These are phyloP conservation scores for Scytalopus superciliaris DNA, from an alignment of 2,113 vertebrate species.

Conservation along the genomic window DNA sequence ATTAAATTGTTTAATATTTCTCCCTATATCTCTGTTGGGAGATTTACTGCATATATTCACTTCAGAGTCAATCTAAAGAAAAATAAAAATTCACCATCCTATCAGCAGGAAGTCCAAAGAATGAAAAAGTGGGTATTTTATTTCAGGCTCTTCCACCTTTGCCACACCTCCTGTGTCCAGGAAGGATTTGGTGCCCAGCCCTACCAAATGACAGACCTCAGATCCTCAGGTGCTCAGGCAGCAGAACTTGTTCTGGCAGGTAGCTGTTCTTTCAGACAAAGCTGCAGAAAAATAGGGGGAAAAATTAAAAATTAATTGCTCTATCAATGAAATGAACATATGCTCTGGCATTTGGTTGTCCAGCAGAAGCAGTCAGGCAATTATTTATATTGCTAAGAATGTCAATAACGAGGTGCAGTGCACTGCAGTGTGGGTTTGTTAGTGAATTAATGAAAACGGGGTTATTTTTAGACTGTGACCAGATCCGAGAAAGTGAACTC, in stretches of 20 bases:
- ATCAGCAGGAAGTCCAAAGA: not conserved
- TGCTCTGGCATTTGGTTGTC: not conserved
- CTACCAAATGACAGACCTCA: not conserved
- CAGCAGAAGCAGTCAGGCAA: not conserved
- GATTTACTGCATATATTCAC: not conserved
- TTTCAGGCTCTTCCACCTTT: not conserved
- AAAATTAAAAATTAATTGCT: not conserved
- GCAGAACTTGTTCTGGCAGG: not conserved
- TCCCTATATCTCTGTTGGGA: not conserved
- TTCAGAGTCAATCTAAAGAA: not conserved
- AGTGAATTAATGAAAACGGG: constrained; percentile 3
- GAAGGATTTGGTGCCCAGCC: not conserved
- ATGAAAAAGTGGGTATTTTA: not conserved
- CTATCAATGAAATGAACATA: not conserved
- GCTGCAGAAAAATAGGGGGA: not conserved
- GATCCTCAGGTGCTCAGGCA: not conserved
- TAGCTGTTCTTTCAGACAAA: not conserved
- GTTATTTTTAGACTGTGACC: constrained; percentile 32
- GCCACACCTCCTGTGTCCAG: not conserved
- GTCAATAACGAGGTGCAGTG: not conserved
- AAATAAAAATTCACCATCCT: not conserved
- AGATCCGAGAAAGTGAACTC: not conserved
- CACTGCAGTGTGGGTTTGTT: not conserved
- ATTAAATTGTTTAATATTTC: not conserved
- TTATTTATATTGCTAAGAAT: not conserved